Conservation (phyloP, 2,888 invertebrate species). For the Dryomyza anilis region DNA sequence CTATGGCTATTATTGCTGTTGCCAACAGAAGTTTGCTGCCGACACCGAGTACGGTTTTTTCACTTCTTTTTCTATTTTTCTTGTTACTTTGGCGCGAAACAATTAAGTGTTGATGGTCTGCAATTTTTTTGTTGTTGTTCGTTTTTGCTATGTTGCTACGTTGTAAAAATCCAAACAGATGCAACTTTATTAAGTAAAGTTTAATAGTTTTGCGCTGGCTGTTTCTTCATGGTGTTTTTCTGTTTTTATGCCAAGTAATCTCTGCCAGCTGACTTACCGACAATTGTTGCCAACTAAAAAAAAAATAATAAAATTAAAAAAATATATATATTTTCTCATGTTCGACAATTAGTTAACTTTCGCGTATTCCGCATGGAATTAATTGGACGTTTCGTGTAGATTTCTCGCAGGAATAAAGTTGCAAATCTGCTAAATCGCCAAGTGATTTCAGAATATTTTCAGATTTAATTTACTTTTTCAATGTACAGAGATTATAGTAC, state of each 20-base stretch:
- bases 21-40: not conserved
- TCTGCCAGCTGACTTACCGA: slow-evolving; percentile 3
- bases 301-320: too few relatives aligned
- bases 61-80: not conserved
- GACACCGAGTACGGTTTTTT: not conserved
- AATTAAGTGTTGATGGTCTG: slow-evolving; percentile 15
- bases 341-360: slow-evolving; percentile 49
- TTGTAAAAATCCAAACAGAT: slow-evolving; percentile 30
- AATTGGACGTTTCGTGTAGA: slow-evolving; percentile 2
- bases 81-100: not conserved
- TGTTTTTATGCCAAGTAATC: not conserved
- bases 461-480: too few relatives aligned
- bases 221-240: not conserved
- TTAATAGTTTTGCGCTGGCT: slow-evolving; percentile 29
- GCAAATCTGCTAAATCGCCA: slow-evolving; percentile 3
- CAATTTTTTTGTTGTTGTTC: not conserved
- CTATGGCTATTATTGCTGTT: not conserved
- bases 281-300: slow-evolving; percentile 5
- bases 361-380: slow-evolving; percentile 2
- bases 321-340: slow-evolving; percentile 39
- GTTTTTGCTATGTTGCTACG: not conserved
- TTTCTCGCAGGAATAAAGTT: slow-evolving; percentile 9
- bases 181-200: slow-evolving; percentile 40
- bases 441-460: too few relatives aligned
- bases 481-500: too few relatives aligned